A percentile compares a stretch with the other conserved stretches of the same genome.
These are phyloP conservation scores for Nymphalis io DNA, from an alignment of 1,140 invertebrate genomes.

Conservation along the genomic window DNA sequence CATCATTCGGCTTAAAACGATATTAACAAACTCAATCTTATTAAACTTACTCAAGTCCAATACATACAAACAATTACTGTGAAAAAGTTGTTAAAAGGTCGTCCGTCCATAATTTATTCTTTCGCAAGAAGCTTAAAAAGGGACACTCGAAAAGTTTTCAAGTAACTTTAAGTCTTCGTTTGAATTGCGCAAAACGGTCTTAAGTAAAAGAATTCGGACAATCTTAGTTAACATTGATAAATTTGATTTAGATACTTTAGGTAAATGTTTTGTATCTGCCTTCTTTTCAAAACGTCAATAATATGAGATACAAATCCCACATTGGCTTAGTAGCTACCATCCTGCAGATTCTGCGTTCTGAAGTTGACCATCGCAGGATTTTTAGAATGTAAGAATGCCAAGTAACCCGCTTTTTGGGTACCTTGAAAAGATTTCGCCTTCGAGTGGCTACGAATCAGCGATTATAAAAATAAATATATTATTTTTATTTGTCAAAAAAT, in stretches of 20 bases:
- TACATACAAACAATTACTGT: slow-evolving; percentile 25
- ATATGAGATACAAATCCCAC: too few relatives aligned
- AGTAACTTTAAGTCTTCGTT: slow-evolving; percentile 11
- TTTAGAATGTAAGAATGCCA: too few relatives aligned
- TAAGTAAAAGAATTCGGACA: not conserved
- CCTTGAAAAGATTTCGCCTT: too few relatives aligned
- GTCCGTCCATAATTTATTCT: slow-evolving; percentile 19
- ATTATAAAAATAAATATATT: too few relatives aligned
- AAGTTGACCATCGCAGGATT: too few relatives aligned
- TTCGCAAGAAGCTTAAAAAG: slow-evolving; percentile 22
- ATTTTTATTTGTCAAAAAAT: too few relatives aligned
- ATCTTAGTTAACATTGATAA: not conserved
- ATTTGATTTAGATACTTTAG: not conserved
- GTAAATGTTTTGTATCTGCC: too few relatives aligned
- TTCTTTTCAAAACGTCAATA: too few relatives aligned
- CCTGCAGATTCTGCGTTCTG: too few relatives aligned
- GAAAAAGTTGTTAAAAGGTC: slow-evolving; percentile 27
- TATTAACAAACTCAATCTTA: slow-evolving; percentile 11
- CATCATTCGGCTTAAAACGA: not conserved
- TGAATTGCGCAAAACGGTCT: slow-evolving; percentile 7
- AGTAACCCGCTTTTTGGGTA: too few relatives aligned
- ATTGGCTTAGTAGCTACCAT: too few relatives aligned
- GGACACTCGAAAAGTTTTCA: slow-evolving; percentile 16
- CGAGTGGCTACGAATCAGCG: too few relatives aligned
- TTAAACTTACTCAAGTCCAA: slow-evolving; percentile 13